A percentile compares a stretch with the other conserved stretches of the same genome.
These are phyloP conservation scores for Heliocidaris erythrogramma DNA, from an alignment of 35 echinoderm and acorn worm species.

Conservation along the genomic window DNA sequence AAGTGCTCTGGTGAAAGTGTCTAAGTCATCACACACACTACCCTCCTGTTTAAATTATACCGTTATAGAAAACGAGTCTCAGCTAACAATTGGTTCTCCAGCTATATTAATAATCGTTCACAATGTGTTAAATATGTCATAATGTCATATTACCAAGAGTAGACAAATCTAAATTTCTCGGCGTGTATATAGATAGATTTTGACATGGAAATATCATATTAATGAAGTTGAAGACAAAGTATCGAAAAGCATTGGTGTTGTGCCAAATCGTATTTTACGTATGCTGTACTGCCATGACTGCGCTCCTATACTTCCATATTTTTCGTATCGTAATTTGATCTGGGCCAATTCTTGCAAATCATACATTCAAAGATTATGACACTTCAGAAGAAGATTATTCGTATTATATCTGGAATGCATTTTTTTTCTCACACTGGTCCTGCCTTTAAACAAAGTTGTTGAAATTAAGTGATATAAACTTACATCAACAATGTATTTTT, in stretches of 20 bases:
- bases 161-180: background rate
- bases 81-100: background rate
- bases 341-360: background rate
- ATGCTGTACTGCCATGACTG: background rate
- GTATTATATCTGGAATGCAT: background rate
- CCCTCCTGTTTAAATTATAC: background rate
- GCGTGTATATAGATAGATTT: background rate
- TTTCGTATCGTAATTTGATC: background rate
- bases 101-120: conserved; percentile 1
- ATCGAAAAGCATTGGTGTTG: background rate
- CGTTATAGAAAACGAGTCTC: background rate
- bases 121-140: conserved; percentile 1
- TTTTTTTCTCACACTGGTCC: too few species aligned
- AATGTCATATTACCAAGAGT: background rate
- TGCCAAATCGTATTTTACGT: background rate
- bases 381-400: conserved; percentile 1
- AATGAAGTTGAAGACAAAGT: background rate
- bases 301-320: background rate
- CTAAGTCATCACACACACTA: background rate
- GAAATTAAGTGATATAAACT: too few species aligned
- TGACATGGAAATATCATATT: background rate
- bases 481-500: too few species aligned
- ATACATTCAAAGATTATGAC: background rate
- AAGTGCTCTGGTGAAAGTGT: too few species aligned
- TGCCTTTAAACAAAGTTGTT: too few species aligned